These are phyloP conservation scores for Drosophila sp. DNA, from an alignment of 1,140 invertebrate genomes.

Conservation along the genomic window DNA sequence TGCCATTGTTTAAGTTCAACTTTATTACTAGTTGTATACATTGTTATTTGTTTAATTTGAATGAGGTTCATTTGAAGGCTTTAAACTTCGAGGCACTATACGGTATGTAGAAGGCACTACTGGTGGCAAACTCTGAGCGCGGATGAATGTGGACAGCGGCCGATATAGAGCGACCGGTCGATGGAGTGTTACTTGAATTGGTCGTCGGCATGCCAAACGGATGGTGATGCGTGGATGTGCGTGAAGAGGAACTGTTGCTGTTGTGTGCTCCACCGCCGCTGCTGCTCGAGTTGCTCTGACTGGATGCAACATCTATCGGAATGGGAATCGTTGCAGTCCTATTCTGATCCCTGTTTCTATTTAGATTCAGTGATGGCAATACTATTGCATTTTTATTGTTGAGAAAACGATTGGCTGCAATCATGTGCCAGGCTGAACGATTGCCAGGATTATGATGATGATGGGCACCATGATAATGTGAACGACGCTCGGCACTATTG, in stretches of 20 bases:
- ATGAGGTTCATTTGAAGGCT: slow-evolving; percentile 75
- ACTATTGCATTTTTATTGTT: slow-evolving; percentile 75
- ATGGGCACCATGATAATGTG: slow-evolving; percentile 7
- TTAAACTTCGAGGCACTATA: slow-evolving; percentile 82
- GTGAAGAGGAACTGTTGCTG: slow-evolving; percentile 54
- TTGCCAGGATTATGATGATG: slow-evolving; percentile 46
- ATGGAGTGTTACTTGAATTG: slow-evolving; percentile 67
- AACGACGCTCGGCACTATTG: slow-evolving; percentile 35
- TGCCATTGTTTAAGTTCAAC: slow-evolving; percentile 31
- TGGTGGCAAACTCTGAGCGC: slow-evolving; percentile 58
- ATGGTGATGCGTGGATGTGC: slow-evolving; percentile 28
- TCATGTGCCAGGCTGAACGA: slow-evolving; percentile 71
- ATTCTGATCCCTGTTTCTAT: slow-evolving; percentile 46
- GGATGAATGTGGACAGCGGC: slow-evolving; percentile 76
- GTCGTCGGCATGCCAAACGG: slow-evolving; percentile 58
- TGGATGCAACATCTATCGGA: slow-evolving; percentile 28
- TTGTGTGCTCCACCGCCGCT: slow-evolving; percentile 40
- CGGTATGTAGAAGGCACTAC: slow-evolving; percentile 74
- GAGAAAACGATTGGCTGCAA: slow-evolving; percentile 66
- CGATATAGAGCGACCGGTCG: slow-evolving; percentile 73
- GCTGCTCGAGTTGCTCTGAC: slow-evolving; percentile 61
- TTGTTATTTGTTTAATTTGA: slow-evolving; percentile 8
- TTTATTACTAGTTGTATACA: slow-evolving; percentile 65
- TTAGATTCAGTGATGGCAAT: slow-evolving; percentile 68
- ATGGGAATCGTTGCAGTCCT: slow-evolving; percentile 33